Conservation (phyloP, 1,140 invertebrate species). For the Centruroides sculpturatus region DNA sequence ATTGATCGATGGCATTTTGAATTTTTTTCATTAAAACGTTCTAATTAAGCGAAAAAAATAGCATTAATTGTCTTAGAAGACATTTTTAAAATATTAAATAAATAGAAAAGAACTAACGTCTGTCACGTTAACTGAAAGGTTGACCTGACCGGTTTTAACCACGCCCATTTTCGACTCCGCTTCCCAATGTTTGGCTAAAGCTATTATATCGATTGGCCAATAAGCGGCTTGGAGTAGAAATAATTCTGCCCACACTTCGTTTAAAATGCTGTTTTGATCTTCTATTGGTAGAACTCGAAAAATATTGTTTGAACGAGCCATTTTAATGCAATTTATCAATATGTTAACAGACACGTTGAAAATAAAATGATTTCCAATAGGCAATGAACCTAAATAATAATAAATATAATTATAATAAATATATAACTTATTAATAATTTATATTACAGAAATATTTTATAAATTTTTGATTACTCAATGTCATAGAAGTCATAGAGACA, state of each 20-base stretch:
- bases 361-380: no score
- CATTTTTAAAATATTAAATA: no score
- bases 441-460: no score
- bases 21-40: no score
- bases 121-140: constrained; percentile 9
- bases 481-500: no score
- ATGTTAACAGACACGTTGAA: constrained; percentile 44
- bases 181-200: constrained; percentile 11
- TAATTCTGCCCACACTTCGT: constrained; percentile 67
- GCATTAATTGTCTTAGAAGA: no score
- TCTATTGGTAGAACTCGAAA: constrained; percentile 50
- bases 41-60: no score
- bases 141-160: constrained; percentile 20
- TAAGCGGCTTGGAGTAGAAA: constrained; percentile 67
- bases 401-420: no score
- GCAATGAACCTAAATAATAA: no score
- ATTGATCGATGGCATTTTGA: constrained; percentile 14
- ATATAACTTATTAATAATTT: no score
- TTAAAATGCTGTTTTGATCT: constrained; percentile 55
- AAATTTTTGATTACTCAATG: no score
- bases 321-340: constrained; percentile 55
- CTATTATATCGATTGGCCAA: constrained; percentile 25
- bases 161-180: constrained; percentile 6
- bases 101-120: no score
- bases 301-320: constrained; percentile 55